These are phyloP conservation scores for Drosophila teissieri DNA, from an alignment of 1,140 invertebrate species.

Conservation along the genomic window DNA sequence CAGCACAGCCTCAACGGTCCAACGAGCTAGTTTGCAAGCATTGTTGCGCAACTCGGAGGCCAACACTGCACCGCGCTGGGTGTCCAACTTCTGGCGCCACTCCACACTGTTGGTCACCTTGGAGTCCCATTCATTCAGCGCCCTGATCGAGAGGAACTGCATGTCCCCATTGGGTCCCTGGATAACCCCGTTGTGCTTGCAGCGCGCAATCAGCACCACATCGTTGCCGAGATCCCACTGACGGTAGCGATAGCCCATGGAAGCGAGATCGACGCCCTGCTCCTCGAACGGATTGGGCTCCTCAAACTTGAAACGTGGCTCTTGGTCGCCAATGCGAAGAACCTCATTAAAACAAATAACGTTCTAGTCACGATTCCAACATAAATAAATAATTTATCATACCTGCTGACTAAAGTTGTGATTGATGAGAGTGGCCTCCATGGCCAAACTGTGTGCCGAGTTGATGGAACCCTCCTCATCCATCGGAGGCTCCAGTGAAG, in stretches of 20 bases:
- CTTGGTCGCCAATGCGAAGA: constrained; percentile 87
- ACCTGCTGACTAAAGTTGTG: constrained; percentile 99
- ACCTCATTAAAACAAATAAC: constrained; percentile 82
- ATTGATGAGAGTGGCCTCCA: constrained; percentile 99
- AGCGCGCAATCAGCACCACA: constrained; percentile 94
- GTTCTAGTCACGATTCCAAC: no score
- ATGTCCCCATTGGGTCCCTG: constrained; percentile 94
- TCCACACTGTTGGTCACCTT: constrained; percentile 97
- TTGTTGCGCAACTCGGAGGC: constrained; percentile 99
- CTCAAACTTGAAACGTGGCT: constrained; percentile 95
- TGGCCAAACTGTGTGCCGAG: constrained; percentile 96
- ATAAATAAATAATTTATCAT: neutral
- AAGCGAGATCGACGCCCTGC: constrained; percentile 95
- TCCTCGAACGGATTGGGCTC: constrained; percentile 97
- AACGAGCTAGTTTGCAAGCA: constrained; percentile 99
- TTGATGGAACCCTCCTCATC: constrained; percentile 98
- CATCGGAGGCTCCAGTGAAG: constrained; percentile 97
- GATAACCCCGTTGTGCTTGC: constrained; percentile 98
- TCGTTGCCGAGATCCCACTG: constrained; percentile 98
- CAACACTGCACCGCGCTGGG: constrained; percentile 97
- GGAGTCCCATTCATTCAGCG: constrained; percentile 99
- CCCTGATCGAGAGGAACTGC: constrained; percentile 98
- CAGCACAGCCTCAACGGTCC: constrained; percentile 98
- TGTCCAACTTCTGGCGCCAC: constrained; percentile 99
- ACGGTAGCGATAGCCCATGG: constrained; percentile 97